These are phyloP conservation scores for Cryptotermes secundus DNA, from an alignment of 1,140 invertebrate species.

Conservation along the genomic window DNA sequence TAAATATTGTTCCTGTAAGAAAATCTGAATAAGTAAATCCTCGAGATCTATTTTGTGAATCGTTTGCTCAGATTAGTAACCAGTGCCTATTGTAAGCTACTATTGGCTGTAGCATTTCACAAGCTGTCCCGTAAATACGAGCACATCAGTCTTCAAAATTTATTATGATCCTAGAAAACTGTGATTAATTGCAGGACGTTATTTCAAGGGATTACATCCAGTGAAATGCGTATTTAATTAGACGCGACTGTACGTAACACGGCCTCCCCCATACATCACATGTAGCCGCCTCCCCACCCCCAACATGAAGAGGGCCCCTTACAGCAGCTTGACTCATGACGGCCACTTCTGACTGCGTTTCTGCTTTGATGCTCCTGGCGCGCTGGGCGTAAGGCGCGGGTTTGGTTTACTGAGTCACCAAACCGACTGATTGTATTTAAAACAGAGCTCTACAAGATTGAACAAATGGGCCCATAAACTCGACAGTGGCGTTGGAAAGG, in stretches of 20 bases:
- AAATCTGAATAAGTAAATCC: no score
- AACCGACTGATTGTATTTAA: not conserved
- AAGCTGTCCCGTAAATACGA: not conserved
- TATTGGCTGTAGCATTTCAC: no score
- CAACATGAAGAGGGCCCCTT: not conserved
- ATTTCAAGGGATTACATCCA: not conserved
- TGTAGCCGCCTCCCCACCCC: not conserved
- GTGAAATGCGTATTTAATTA: not conserved
- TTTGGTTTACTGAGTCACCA: not conserved
- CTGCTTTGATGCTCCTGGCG: not conserved
- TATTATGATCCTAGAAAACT: no score
- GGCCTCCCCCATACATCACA: not conserved
- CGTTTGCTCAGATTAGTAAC: no score
- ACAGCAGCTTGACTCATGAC: not conserved
- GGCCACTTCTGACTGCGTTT: not conserved
- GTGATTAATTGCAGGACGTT: not conserved
- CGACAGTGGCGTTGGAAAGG: no score
- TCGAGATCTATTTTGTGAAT: no score
- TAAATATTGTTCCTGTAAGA: no score
- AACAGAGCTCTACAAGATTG: no score
- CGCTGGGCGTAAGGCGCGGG: not conserved
- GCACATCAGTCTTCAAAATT: no score
- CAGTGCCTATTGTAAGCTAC: no score
- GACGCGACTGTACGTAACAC: conserved; percentile 1
- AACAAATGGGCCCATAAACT: no score